A percentile compares a stretch with the other conserved stretches of the same genome.
Evolutionary conservation across 1,140 invertebrate genomes (phyloP).

Genomic region (Euschistus heros): DNA sequence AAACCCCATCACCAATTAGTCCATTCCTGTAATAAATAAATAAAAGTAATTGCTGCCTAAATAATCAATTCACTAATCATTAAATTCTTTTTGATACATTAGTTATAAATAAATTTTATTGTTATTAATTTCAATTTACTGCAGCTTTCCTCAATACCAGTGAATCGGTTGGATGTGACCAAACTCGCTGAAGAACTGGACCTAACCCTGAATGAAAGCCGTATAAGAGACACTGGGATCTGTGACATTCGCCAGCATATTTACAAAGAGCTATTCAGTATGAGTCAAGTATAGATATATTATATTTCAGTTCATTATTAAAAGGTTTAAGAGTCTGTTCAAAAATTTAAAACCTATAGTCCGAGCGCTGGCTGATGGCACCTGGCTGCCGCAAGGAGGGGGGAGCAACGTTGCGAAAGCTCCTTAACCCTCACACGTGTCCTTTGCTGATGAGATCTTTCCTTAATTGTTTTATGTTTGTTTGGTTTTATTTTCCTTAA

Average conservation of each 20-base stretch:
- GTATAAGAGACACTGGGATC: slow-evolving; percentile 92
- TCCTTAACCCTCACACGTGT: too few species aligned
- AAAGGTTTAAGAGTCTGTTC: background rate
- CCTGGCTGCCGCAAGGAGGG: too few species aligned
- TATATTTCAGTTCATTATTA: background rate
- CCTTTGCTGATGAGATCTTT: too few species aligned
- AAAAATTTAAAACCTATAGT: background rate
- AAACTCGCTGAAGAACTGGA: slow-evolving; percentile 93
- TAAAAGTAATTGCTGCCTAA: too few species aligned
- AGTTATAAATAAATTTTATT: too few species aligned
- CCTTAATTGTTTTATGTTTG: too few species aligned
- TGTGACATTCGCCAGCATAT: slow-evolving; percentile 88
- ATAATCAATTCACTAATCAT: too few species aligned
- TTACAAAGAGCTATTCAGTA: slow-evolving; percentile 94
- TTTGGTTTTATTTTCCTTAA: too few species aligned
- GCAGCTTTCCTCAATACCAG: slow-evolving; percentile 46
- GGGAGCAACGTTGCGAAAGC: too few species aligned
- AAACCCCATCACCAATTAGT: too few species aligned
- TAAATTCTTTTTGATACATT: too few species aligned
- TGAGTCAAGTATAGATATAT: slow-evolving; percentile 24
- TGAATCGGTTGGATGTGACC: slow-evolving; percentile 86
- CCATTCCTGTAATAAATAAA: too few species aligned
- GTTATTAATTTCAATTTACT: background rate
- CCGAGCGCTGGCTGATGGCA: background rate
- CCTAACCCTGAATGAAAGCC: slow-evolving; percentile 75